These are phyloP conservation scores for Spilarctia lutea DNA, from an alignment of 2,888 invertebrate species.

Conservation along the genomic window DNA sequence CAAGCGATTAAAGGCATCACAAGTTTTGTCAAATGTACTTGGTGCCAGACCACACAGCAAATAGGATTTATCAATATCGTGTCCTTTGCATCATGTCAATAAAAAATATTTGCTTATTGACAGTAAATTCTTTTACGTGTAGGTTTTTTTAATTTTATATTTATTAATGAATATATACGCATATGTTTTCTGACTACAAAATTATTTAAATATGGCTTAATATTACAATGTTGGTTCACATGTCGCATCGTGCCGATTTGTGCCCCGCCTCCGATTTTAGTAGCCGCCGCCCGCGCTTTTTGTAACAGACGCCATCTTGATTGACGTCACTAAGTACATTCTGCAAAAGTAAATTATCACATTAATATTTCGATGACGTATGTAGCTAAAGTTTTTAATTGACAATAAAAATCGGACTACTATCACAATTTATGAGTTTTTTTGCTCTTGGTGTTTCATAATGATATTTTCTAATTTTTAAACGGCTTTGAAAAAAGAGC, in stretches of 20 bases:
- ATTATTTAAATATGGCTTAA: slow-evolving; percentile 5
- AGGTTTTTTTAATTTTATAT: no score
- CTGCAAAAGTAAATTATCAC: slow-evolving; percentile 4
- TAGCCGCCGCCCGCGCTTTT: slow-evolving; percentile 20
- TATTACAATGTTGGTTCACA: slow-evolving; percentile 9
- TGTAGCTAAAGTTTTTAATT: background rate
- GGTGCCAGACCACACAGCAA: background rate
- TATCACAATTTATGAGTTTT: background rate
- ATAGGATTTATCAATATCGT: background rate
- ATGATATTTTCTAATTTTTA: no score
- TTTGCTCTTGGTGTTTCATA: no score
- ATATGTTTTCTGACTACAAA: background rate
- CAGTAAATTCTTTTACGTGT: background rate
- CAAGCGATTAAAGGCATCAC: background rate
- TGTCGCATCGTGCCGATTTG: background rate
- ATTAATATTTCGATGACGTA: background rate
- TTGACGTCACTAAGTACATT: slow-evolving; percentile 11
- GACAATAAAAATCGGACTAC: background rate
- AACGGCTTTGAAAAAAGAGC: no score
- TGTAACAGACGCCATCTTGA: slow-evolving; percentile 22
- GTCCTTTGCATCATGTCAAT: background rate
- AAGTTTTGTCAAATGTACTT: background rate
- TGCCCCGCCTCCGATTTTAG: slow-evolving; percentile 12
- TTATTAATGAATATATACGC: background rate
- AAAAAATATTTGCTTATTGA: background rate